Percentiles rank a stretch among this genome's conserved stretches.
Conservation (phyloP, 2,113 vertebrate species). For the Chiloscyllium plagiosum region DNA sequence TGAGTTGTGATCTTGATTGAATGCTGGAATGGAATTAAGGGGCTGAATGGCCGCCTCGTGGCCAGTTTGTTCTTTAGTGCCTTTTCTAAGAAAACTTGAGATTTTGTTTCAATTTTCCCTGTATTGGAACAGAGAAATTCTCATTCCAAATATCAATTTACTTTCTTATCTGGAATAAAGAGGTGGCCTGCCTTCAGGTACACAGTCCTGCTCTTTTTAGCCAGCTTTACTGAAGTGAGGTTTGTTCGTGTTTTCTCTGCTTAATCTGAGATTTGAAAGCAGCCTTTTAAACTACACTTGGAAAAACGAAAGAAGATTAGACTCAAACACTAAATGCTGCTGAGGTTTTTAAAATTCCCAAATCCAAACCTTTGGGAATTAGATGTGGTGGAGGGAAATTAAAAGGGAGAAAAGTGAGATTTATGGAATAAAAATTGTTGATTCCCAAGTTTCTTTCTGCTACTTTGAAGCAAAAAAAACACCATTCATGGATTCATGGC, state of each 20-base stretch:
- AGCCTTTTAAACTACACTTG: background rate
- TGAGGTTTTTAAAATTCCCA: background rate
- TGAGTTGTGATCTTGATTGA: background rate
- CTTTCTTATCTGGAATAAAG: background rate
- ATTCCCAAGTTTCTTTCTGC: background rate
- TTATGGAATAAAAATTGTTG: background rate
- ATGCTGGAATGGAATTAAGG: background rate
- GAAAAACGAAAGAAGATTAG: background rate
- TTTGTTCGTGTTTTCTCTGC: background rate
- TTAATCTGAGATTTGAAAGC: background rate
- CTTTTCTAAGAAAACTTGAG: background rate
- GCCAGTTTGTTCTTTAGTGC: background rate
- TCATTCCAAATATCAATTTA: background rate
- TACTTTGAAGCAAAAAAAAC: background rate
- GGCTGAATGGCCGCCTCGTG: background rate
- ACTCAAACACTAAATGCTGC: background rate
- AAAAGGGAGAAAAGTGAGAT: background rate
- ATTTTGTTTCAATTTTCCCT: background rate
- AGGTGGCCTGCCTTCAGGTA: background rate
- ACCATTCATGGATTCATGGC: background rate
- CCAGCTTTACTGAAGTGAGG: background rate
- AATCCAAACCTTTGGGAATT: background rate
- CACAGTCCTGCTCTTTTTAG: background rate
- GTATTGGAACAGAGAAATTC: background rate
- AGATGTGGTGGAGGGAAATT: background rate